Evolutionary conservation across 53 echinoderm and acorn worm species (phyloP).

Genomic region (Apostichopus leukothele): DNA sequence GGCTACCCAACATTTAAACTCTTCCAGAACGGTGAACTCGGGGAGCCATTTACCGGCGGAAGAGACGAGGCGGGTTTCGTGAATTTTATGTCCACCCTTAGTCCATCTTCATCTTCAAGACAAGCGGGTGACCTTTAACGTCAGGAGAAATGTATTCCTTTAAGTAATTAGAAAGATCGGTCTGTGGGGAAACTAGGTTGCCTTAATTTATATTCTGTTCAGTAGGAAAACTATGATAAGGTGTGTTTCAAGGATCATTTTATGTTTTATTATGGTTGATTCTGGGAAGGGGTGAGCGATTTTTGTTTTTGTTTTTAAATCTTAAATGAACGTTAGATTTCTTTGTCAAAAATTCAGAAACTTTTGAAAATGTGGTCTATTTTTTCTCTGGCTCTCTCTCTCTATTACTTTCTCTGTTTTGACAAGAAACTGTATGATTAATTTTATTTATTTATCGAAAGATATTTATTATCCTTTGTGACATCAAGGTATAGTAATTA

Average conservation of each 20-base stretch:
- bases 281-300: neutral
- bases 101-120: constrained; percentile 15
- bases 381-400: too few species aligned
- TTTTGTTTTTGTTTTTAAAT: neutral
- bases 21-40: constrained; percentile 61
- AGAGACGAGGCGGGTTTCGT: constrained; percentile 68
- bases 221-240: neutral
- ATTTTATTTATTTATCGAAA: too few species aligned
- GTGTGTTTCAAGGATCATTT: neutral
- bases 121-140: constrained; percentile 37
- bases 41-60: constrained; percentile 70
- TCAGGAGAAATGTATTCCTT: neutral
- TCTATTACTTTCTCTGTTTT: too few species aligned
- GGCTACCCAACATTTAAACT: constrained; percentile 95
- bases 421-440: too few species aligned
- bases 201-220: neutral
- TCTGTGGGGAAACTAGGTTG: neutral
- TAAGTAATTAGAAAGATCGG: neutral
- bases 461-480: too few species aligned
- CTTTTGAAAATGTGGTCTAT: too few species aligned
- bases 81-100: constrained; percentile 60
- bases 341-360: too few species aligned
- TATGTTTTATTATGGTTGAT: neutral
- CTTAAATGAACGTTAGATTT: too few species aligned
- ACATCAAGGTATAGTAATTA: too few species aligned